Evolutionary conservation across 2,888 invertebrate genomes (phyloP).

Genomic region (Trichopoda pennipes): DNA sequence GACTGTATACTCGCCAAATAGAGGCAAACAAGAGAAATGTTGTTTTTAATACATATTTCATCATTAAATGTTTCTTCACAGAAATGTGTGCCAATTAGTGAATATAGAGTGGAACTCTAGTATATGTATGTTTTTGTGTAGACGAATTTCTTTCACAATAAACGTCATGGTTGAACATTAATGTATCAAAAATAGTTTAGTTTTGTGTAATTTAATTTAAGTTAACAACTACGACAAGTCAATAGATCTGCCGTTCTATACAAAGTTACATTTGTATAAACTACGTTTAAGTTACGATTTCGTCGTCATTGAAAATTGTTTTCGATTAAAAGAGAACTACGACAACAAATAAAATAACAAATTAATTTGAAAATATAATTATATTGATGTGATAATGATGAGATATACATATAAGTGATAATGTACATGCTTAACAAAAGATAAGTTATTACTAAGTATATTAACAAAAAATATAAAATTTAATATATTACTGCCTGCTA

Average conservation of each 20-base stretch:
- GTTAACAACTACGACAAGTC: conserved; percentile 32
- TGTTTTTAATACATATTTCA: conserved; percentile 27
- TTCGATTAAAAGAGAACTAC: no score
- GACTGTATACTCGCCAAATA: conserved; percentile 11
- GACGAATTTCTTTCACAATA: neutral
- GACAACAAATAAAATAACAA: no score
- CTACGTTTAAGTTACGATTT: no score
- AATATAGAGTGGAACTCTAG: conserved; percentile 47
- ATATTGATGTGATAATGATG: no score
- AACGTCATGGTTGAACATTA: conserved; percentile 3
- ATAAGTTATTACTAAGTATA: no score
- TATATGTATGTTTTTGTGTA: conserved; percentile 7
- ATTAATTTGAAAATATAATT: no score
- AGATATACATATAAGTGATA: no score
- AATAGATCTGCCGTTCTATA: neutral
- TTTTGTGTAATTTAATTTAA: conserved; percentile 17
- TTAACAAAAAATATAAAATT: no score
- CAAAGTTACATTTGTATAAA: no score
- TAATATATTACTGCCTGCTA: no score
- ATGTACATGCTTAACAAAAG: no score
- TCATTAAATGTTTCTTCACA: conserved; percentile 36
- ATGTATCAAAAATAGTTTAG: neutral
- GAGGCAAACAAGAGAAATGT: conserved; percentile 5
- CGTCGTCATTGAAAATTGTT: no score
- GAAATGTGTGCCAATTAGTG: conserved; percentile 64